Conservation (phyloP, 1,140 invertebrate species). For the Tachypleus tridentatus region DNA sequence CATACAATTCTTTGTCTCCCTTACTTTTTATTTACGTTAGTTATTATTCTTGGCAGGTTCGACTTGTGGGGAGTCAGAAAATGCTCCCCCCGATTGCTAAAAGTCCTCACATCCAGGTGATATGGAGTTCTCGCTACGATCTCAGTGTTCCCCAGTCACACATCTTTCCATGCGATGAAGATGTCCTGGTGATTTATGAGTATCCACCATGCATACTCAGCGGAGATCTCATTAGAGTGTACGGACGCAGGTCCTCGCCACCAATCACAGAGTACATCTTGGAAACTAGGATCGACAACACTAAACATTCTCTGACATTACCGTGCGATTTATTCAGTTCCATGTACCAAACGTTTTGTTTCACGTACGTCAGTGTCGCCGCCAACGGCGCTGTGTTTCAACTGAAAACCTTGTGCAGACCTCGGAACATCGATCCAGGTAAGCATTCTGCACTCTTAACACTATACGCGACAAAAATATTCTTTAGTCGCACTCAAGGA, state of each 20-base stretch:
- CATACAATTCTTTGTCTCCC: no score
- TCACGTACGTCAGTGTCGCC: conserved; percentile 23
- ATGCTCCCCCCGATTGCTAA: not conserved
- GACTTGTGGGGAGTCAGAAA: no score
- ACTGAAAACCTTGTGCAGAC: conserved; percentile 17
- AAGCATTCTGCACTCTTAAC: conserved; percentile 6
- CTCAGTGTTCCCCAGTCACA: conserved; percentile 18
- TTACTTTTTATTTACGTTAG: no score
- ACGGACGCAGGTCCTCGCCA: conserved; percentile 14
- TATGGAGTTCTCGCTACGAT: conserved; percentile 21
- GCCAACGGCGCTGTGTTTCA: conserved; percentile 22
- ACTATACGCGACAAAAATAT: no score
- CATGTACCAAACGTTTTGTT: conserved; percentile 22
- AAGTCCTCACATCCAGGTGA: not conserved
- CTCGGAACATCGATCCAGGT: conserved; percentile 17
- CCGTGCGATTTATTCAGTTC: conserved; percentile 21
- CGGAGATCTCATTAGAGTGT: conserved; percentile 23
- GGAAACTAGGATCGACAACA: conserved; percentile 19
- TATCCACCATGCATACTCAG: conserved; percentile 20
- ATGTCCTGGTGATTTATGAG: conserved; percentile 20
- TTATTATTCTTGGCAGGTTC: no score
- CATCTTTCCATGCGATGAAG: conserved; percentile 17
- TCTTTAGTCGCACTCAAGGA: no score
- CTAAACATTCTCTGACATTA: conserved; percentile 19
- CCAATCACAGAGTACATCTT: conserved; percentile 17